phyloP scores from a whole-genome alignment of 1,140 invertebrate genomes.

The Lasioglossum albipes region DNA sequence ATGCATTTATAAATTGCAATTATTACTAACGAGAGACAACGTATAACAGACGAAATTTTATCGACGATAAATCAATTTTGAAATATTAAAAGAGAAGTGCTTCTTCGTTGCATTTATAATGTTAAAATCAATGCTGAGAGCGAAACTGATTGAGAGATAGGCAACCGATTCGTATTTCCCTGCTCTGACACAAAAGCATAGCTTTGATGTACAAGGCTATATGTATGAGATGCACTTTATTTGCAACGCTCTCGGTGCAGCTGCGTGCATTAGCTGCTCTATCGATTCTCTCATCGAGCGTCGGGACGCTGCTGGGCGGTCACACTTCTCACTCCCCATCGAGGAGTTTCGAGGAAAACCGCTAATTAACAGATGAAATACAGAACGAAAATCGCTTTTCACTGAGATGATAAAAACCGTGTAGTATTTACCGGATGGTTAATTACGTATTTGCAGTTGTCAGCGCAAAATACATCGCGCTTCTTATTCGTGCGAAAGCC shows the following conservation, averaged over 20 bases:
- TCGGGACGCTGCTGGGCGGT: neutral
- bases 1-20: no score
- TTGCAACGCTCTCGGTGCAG: neutral
- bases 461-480: no score
- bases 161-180: neutral
- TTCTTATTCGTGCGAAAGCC: no score
- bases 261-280: neutral
- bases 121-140: neutral
- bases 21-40: no score
- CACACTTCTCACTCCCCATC: neutral
- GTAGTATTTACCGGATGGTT: no score
- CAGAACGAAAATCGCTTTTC: neutral
- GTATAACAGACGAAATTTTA: no score
- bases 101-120: no score
- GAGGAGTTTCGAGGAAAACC: neutral
- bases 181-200: neutral
- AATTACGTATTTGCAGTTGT: no score
- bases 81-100: no score
- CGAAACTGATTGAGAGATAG: neutral
- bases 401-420: neutral
- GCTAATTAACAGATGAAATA: neutral
- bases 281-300: neutral
- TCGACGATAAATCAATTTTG: no score
- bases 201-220: neutral
- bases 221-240: neutral